phyloP scores from a whole-genome alignment of 2,888 invertebrate genomes.

The Steinernema scapterisci region DNA sequence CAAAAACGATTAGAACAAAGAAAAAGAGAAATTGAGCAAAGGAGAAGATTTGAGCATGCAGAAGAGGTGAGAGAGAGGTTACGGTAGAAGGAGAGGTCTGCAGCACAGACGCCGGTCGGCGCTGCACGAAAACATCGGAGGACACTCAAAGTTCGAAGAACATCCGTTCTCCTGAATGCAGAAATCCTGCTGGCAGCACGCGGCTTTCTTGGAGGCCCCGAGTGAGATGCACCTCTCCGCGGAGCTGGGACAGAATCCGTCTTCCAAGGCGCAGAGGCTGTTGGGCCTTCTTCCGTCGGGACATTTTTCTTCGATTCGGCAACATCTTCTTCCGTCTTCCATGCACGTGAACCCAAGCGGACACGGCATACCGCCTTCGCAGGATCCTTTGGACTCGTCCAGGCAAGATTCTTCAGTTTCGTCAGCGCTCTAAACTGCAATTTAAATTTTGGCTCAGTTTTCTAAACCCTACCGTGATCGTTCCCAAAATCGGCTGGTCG shows the following conservation, averaged over 20 bases:
- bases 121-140: not conserved
- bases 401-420: not conserved
- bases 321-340: conserved; percentile 45
- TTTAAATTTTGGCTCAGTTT: not conserved
- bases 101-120: conserved; percentile 34
- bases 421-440: not conserved
- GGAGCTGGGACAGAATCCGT: conserved; percentile 50
- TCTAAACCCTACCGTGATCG: not conserved
- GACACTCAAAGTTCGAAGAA: conserved; percentile 1
- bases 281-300: conserved; percentile 53
- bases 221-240: conserved; percentile 46
- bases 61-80: conserved; percentile 1
- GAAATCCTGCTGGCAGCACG: conserved; percentile 17
- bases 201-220: not conserved
- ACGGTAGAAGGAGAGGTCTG: conserved; percentile 9
- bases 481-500: not conserved
- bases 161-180: conserved; percentile 1
- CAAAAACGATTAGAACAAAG: conserved; percentile 21
- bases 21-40: not conserved
- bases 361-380: conserved; percentile 42
- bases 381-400: conserved; percentile 18
- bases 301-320: conserved; percentile 44
- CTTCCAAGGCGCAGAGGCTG: conserved; percentile 42
- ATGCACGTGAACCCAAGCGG: conserved; percentile 54
- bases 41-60: not conserved